Evolutionary conservation across 2,797 vertebrate species (phyloP), one percentile per base, ranked within the genome.

Genomic region (Erithacus rubecula): DNA sequence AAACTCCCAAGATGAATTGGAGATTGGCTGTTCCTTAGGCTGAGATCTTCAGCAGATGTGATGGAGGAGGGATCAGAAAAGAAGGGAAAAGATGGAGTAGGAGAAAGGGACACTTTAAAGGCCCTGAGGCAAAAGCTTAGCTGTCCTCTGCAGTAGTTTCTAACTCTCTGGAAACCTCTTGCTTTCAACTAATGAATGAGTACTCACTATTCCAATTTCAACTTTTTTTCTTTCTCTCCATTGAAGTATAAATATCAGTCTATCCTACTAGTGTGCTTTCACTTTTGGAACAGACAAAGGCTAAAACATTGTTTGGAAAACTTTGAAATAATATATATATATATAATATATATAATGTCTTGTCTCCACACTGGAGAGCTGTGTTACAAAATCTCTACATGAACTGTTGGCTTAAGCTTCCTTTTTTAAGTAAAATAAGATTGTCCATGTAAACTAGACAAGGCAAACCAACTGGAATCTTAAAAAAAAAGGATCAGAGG

Each of bases 21-120:
- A 74, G 87, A 78, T 71, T 93, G 87, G 84, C 79, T 87, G 53
- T 30, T 96, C 58, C n/a, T 71, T 46, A 41, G 36, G 26, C 52
- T 94, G 83, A 95, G 69, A 62, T 78, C 43, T 94, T 95, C 85
- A 83, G 71, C 84, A 95, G 86, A 55, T 84, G 5, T 39, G 24
- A 60, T 78, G 65, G 52, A 74, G 56, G 37, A 91, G 19, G 44
- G 23, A 93, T 63, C 52, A 55, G 51, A 47, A 47, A 83, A 79
- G 67, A 72, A 79, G 18, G 24, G 46, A 62, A 46, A 81, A 64
- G 27, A 59, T 79, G 55, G 59, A 83, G 18, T 20, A 30, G 43
- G 49, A 89, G 76, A 91, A 89, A 75, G 18, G 47, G 52, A 65
- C 29, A 10, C 26, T 67, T 83, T 69, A 72, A 90, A 77, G 51